phyloP scores from a whole-genome alignment of 1,140 invertebrate genomes.

The Scaptomyza graminum region DNA sequence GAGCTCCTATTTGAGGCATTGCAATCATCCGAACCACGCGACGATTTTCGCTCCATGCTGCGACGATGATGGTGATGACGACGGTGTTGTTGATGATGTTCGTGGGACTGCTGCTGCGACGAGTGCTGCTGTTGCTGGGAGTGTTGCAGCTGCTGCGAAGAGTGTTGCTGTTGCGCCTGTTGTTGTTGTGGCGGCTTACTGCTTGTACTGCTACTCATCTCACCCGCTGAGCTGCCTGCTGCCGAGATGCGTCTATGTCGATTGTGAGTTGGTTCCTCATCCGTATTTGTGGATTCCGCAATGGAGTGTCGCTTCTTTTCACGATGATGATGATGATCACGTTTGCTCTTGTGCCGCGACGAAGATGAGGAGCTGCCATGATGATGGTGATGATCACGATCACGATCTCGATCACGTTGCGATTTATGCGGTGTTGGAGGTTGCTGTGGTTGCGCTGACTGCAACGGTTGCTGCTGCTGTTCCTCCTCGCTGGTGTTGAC shows the following conservation, averaged over 20 bases:
- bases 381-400: slow-evolving; percentile 59
- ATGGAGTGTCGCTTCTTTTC: slow-evolving; percentile 79
- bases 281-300: slow-evolving; percentile 71
- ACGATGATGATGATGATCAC: slow-evolving; percentile 76
- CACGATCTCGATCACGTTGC: slow-evolving; percentile 43
- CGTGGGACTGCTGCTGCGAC: background rate
- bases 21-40: slow-evolving; percentile 57
- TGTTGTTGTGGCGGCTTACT: slow-evolving; percentile 26
- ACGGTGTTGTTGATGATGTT: slow-evolving; percentile 19
- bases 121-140: slow-evolving; percentile 4
- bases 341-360: slow-evolving; percentile 70
- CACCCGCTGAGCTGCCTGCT: slow-evolving; percentile 56
- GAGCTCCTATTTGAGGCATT: slow-evolving; percentile 18
- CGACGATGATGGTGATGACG: slow-evolving; percentile 63
- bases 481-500: slow-evolving; percentile 70
- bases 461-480: slow-evolving; percentile 42
- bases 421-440: slow-evolving; percentile 22
- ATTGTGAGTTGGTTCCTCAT: slow-evolving; percentile 68
- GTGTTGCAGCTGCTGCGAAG: slow-evolving; percentile 4
- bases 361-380: slow-evolving; percentile 54
- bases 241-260: slow-evolving; percentile 63
- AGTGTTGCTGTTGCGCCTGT: slow-evolving; percentile 10
- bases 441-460: slow-evolving; percentile 29
- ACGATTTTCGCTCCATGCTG: slow-evolving; percentile 72
- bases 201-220: slow-evolving; percentile 55